These are phyloP conservation scores for Tanypteryx hageni DNA, from an alignment of 2,888 invertebrate genomes.

Conservation along the genomic window DNA sequence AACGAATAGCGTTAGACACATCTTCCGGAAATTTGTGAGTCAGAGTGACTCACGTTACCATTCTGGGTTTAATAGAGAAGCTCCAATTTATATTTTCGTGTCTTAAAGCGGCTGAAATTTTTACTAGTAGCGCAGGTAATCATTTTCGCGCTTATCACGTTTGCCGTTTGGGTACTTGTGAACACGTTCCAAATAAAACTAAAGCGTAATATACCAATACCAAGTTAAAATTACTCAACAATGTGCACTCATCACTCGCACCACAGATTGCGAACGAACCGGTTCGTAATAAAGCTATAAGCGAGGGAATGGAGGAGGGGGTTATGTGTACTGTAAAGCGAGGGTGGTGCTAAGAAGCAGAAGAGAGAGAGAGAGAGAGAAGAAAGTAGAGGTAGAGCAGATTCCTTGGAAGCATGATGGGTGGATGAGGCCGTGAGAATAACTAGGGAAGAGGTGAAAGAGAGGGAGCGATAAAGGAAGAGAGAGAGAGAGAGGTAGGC, in stretches of 20 bases:
- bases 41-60: no score
- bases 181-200: no score
- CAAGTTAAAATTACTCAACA: background rate
- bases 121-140: no score
- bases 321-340: background rate
- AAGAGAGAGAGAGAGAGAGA: background rate
- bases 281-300: background rate
- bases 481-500: background rate
- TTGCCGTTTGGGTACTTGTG: no score
- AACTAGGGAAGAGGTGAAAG: background rate
- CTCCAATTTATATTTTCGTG: no score
- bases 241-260: background rate
- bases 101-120: no score
- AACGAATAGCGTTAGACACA: no score
- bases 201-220: background rate
- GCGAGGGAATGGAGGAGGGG: background rate
- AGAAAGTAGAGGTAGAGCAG: background rate
- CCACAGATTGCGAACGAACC: background rate
- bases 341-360: background rate
- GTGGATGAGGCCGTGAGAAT: constrained; percentile 15
- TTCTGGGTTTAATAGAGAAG: no score
- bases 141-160: no score
- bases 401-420: background rate
- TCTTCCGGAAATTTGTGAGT: no score
- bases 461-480: background rate